Conservation (phyloP, 37 sponge, comb jelly and placozoan species). For the Cliona cf. orientalis region DNA sequence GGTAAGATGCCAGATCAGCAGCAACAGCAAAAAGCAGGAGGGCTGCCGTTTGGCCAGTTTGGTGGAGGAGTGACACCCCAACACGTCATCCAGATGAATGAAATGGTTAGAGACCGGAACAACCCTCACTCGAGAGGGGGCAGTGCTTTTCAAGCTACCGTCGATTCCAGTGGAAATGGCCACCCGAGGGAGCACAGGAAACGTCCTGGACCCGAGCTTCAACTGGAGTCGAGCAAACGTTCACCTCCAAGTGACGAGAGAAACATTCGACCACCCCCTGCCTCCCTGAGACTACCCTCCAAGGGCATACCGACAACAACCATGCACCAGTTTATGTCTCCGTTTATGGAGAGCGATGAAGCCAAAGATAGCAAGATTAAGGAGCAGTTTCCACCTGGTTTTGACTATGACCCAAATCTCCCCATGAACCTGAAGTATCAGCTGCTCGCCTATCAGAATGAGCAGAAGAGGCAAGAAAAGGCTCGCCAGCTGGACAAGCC, state of each 20-base stretch:
- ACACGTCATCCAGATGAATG: background rate
- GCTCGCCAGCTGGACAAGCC: background rate
- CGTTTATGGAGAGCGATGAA: background rate
- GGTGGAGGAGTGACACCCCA: background rate
- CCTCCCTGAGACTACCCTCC: background rate
- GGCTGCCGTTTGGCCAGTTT: background rate
- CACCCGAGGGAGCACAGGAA: background rate
- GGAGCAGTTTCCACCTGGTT: conserved; percentile 45
- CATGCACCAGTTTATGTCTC: conserved; percentile 5
- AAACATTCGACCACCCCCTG: background rate
- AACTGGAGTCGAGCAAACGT: conserved; percentile 8
- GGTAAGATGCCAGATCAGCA: background rate
- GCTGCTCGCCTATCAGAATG: conserved; percentile 62
- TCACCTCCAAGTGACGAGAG: conserved; percentile 23
- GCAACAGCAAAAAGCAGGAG: background rate
- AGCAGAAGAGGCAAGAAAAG: conserved; percentile 30
- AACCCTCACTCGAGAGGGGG: background rate
- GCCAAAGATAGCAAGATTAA: conserved; percentile 10
- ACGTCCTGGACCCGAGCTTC: background rate
- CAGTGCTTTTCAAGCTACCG: conserved; percentile 18
- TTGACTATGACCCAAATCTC: conserved; percentile 76
- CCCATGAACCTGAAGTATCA: conserved; percentile 71
- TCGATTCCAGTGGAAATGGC: too few species aligned
- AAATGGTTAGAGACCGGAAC: background rate
- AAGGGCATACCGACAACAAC: background rate